Conservation (phyloP, 2,113 vertebrate genomes). For the Megaceryle torquata region DNA sequence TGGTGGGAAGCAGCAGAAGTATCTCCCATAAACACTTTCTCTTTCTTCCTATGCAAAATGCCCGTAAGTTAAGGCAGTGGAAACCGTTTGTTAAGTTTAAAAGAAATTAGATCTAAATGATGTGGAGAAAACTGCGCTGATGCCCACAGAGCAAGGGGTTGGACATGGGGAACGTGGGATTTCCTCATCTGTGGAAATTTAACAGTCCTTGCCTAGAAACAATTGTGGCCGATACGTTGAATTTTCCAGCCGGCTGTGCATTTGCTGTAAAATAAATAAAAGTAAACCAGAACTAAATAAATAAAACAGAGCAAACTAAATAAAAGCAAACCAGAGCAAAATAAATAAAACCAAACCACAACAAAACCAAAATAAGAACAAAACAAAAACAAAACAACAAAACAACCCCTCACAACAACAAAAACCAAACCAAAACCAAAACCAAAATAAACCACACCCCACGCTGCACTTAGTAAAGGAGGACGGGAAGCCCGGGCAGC, state of each 20-base stretch:
- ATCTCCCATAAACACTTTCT: not conserved
- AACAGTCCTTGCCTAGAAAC: not conserved
- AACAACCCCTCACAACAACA: too few species aligned
- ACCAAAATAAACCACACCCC: too few species aligned
- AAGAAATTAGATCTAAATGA: too few species aligned
- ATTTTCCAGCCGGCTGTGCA: fast-evolving
- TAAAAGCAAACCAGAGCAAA: too few species aligned
- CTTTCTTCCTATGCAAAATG: not conserved
- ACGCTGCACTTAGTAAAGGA: fast-evolving
- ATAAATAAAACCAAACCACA: too few species aligned
- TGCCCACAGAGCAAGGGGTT: not conserved
- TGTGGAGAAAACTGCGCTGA: fast-evolving
- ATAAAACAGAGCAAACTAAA: too few species aligned
- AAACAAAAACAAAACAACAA: too few species aligned
- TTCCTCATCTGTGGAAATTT: fast-evolving
- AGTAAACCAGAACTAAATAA: too few species aligned
- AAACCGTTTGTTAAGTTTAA: not conserved
- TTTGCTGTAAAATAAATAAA: not conserved
- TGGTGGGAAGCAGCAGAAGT: not conserved
- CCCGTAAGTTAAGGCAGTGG: not conserved
- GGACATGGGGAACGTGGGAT: fast-evolving
- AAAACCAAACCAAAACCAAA: too few species aligned
- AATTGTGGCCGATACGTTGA: fast-evolving
- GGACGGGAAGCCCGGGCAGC: not conserved
- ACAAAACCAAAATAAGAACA: too few species aligned